Conservation (phyloP, 2,888 invertebrate genomes). For the Calephelis perditalis region DNA sequence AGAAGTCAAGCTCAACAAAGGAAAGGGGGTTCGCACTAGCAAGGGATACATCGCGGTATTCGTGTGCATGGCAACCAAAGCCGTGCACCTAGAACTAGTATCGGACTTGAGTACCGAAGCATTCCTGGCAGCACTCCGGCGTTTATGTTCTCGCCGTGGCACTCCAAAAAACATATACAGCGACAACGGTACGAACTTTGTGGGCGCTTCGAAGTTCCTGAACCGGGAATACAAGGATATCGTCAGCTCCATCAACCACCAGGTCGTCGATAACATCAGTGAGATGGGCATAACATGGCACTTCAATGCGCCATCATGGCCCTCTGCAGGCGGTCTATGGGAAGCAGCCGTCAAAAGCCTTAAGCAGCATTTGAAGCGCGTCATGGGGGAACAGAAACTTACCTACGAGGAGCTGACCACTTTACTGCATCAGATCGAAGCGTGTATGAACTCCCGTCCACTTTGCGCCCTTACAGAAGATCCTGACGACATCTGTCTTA, state of each 20-base stretch:
- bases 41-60: neutral
- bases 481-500: constrained; percentile 27
- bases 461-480: constrained; percentile 29
- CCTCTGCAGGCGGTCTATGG: too few species aligned
- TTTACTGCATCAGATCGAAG: constrained; percentile 24
- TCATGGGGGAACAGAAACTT: constrained; percentile 11
- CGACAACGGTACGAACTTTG: too few species aligned
- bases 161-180: too few species aligned
- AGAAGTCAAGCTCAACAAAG: neutral
- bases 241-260: constrained; percentile 1
- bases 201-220: neutral
- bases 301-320: constrained; percentile 19
- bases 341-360: neutral
- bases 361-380: constrained; percentile 18
- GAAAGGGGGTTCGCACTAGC: neutral
- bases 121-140: neutral
- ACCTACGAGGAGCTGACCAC: constrained; percentile 26
- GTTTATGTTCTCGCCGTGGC: neutral
- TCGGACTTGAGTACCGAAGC: neutral
- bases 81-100: neutral
- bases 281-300: constrained; percentile 18
- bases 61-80: neutral
- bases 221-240: constrained; percentile 8
- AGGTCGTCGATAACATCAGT: constrained; percentile 10
- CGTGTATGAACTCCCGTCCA: constrained; percentile 26